Conservation (phyloP, 1,140 invertebrate genomes). For the Sitophilus oryzae region DNA sequence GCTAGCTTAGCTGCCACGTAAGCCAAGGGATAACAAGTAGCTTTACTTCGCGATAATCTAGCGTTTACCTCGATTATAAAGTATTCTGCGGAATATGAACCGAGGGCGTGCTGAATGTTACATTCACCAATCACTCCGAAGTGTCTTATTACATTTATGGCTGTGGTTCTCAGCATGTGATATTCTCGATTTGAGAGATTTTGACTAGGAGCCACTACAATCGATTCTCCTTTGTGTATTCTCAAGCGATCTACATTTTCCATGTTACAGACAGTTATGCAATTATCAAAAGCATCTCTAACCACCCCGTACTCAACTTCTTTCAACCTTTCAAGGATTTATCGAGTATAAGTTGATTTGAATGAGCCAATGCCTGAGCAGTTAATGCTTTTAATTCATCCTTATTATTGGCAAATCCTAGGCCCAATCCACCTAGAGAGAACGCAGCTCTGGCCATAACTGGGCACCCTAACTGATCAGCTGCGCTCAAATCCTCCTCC, state of each 20-base stretch:
- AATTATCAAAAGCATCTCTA: conserved; percentile 95
- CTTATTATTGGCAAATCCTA: conserved; percentile 89
- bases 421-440: conserved; percentile 92
- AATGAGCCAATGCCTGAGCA: conserved; percentile 85
- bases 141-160: conserved; percentile 93
- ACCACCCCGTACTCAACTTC: conserved; percentile 99
- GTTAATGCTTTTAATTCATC: conserved; percentile 76
- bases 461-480: conserved; percentile 84
- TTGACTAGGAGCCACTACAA: conserved; percentile 98
- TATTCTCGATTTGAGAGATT: conserved; percentile 95
- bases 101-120: conserved; percentile 98
- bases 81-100: conserved; percentile 86
- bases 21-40: conserved; percentile 90
- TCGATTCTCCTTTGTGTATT: conserved; percentile 99
- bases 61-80: conserved; percentile 97
- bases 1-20: conserved; percentile 97
- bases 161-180: conserved; percentile 87
- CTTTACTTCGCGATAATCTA: conserved; percentile 91
- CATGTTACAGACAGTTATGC: conserved; percentile 99
- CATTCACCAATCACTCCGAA: conserved; percentile 97
- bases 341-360: conserved; percentile 92
- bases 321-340: conserved; percentile 98
- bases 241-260: conserved; percentile 98
- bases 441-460: conserved; percentile 94
- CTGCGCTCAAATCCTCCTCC: conserved; percentile 83